Evolutionary conservation across 92 coral and sea anemone species (phyloP), one percentile per base, ranked within the genome.

Genomic region (Palythoa grandis): DNA sequence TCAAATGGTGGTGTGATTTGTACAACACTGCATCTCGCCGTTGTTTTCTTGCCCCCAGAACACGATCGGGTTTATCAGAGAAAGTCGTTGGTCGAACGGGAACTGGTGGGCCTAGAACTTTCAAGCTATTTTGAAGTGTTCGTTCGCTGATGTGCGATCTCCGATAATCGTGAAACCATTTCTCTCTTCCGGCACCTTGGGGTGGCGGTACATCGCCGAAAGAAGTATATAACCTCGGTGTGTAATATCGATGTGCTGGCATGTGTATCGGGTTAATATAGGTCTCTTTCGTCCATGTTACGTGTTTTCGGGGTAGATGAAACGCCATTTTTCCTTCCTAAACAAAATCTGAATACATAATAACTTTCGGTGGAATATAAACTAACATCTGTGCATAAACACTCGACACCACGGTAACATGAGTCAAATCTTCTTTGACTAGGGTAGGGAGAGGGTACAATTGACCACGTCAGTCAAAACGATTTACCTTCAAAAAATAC

Each of bases 161-260:
- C 8, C 98, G 94, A 53, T 97, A 97, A 77, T 95, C 98, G 77
- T 95, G 95, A 83, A 97, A 97, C 99, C 99, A 97, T 72, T 91
- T 95, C 85, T 90, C 95, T 57, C 95, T 93, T 0, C 92, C 94
- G 47, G 92, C 94, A 13, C 96, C 98, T 24, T 90, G 93, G 6
- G 83, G 86, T 60, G 90, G 90, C 3, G 63, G 77, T 0, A 82
- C 84, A 24, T 87, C 90, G 4, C 95, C 93, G 70, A 94, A 92
- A 35, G 89, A 80, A 13, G 93, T 82, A 76, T 89, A 90, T 16
- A 88, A 87, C 48, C 86, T 90, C 22, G 99, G 98, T 16, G 91
- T 91, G 77, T 95, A 97, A 80, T 91, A 80, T 58, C 94, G 88
- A 66, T 95, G 86, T 8, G 93, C 97, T 11, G 98, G 90, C 91